These are phyloP conservation scores for Procambarus clarkii DNA, from an alignment of 1,140 invertebrate species.

Conservation along the genomic window DNA sequence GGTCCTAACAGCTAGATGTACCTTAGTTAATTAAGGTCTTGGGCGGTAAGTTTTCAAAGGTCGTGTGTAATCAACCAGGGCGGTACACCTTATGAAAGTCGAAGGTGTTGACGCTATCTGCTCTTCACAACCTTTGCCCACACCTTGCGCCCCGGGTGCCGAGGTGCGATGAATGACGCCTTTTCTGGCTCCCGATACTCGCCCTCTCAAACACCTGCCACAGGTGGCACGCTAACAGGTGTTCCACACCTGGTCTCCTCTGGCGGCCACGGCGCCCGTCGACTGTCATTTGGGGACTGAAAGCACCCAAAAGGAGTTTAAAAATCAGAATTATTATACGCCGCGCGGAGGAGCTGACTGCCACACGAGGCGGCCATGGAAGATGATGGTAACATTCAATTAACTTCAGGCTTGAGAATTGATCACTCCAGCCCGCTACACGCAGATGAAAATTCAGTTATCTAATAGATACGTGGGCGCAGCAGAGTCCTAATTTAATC, in stretches of 20 bases:
- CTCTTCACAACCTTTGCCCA: conserved; percentile 51
- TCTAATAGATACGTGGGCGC: conserved; percentile 38
- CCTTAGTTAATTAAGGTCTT: conserved; percentile 41
- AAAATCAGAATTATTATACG: conserved; percentile 27
- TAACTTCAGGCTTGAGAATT: conserved; percentile 57
- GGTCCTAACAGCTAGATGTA: conserved; percentile 23
- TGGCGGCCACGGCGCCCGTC: background rate
- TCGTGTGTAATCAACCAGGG: conserved; percentile 58
- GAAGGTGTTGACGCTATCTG: conserved; percentile 63
- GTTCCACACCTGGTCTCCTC: background rate
- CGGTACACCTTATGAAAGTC: conserved; percentile 52
- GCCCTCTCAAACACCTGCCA: background rate
- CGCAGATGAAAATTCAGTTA: conserved; percentile 52
- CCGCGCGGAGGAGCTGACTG: conserved; percentile 10
- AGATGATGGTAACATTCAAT: conserved; percentile 64
- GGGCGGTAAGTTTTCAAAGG: conserved; percentile 41
- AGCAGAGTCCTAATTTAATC: conserved; percentile 55
- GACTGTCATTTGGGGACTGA: background rate
- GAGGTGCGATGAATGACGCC: conserved; percentile 10
- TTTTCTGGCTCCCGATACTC: background rate
- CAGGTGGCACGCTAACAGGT: background rate
- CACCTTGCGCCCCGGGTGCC: conserved; percentile 26
- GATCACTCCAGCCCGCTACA: conserved; percentile 45
- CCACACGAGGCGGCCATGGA: conserved; percentile 34
- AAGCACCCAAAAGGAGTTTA: background rate